Evolutionary conservation across 1,140 invertebrate genomes (phyloP).

Genomic region (Diprion similis): DNA sequence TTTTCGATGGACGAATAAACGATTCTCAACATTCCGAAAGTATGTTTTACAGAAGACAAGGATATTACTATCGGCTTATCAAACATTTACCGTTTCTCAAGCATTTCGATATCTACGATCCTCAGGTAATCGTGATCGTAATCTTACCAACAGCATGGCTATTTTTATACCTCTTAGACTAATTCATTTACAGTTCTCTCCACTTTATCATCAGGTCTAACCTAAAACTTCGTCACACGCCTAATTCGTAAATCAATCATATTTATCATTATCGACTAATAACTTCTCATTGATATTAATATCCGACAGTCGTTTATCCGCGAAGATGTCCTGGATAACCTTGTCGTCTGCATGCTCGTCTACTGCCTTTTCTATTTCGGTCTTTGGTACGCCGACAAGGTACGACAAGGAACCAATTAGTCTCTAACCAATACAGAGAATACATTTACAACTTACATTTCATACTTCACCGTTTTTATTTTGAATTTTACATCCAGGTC

Average conservation of each 20-base stretch:
- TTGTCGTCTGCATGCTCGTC: constrained; percentile 46
- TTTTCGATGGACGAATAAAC: no score
- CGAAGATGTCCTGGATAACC: constrained; percentile 50
- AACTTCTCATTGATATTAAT: constrained; percentile 8
- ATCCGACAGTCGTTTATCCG: constrained; percentile 48
- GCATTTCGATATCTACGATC: constrained; percentile 44
- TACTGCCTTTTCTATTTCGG: constrained; percentile 49
- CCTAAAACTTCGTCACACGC: no score
- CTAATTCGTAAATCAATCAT: no score
- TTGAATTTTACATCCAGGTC: constrained; percentile 40
- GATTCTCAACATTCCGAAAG: not conserved
- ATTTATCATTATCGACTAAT: constrained; percentile 10
- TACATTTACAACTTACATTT: constrained; percentile 1
- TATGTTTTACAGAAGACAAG: constrained; percentile 41
- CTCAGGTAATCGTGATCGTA: constrained; percentile 36
- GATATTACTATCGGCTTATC: constrained; percentile 34
- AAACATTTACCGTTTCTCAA: constrained; percentile 42
- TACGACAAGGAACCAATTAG: constrained; percentile 27
- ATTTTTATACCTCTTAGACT: constrained; percentile 4
- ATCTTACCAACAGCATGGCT: not conserved
- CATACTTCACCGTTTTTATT: constrained; percentile 11
- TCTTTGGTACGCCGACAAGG: constrained; percentile 52
- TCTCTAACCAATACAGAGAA: not conserved
- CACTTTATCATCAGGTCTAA: no score
- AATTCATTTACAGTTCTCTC: no score